Base-by-base conservation (phyloP, 2,113 vertebrate species). In the Halcyon senegalensis region DNA sequence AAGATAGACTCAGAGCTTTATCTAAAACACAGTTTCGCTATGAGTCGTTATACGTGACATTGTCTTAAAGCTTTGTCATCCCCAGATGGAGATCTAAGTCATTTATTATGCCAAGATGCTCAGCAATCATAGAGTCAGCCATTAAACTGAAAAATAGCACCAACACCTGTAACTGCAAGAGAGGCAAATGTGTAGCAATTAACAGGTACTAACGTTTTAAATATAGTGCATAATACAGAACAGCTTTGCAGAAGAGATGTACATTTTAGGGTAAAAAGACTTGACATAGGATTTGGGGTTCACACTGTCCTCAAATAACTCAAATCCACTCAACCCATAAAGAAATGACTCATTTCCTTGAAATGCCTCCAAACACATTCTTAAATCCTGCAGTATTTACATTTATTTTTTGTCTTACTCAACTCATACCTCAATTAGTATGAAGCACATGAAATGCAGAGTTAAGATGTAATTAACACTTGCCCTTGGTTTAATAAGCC, bases 21-120 rank as follows among this genome's bases (percentile, higher is more conserved):
- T 39, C 20, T 74, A 58, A 77, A 90, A 86, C 27, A 30, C 8
- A 11, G 69, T 76, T 59, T 68, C 19, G 50, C n/a, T 55, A 50
- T 21, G 16, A 51, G 30, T 21, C 25, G 4, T 9, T 25, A 18
- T 6, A 39, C 16, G 64, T 0, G 0, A 55, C 9, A 4, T 15
- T 56, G 79, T 41, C 24, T 46, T 69, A 73, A 66, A 30, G 43
- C 37, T 73, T 51, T 27, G 51, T 14, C 70, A 69, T 50, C 94
- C 67, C 89, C 93, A 96, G 94, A 63, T 91, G 94, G 94, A 85
- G 90, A 76, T 63, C 35, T 5, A 84, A 69, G 11, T 30, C 83
- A 85, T n/a, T 33, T n/a, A 27, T 68, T 58, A 19, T 18, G 10
- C 16, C 31, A 30, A 72, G 46, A 44, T 9, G 30, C 15, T 39